Base-by-base conservation (phyloP, 1,140 invertebrate genomes). In the Neotoxoptera formosana region DNA sequence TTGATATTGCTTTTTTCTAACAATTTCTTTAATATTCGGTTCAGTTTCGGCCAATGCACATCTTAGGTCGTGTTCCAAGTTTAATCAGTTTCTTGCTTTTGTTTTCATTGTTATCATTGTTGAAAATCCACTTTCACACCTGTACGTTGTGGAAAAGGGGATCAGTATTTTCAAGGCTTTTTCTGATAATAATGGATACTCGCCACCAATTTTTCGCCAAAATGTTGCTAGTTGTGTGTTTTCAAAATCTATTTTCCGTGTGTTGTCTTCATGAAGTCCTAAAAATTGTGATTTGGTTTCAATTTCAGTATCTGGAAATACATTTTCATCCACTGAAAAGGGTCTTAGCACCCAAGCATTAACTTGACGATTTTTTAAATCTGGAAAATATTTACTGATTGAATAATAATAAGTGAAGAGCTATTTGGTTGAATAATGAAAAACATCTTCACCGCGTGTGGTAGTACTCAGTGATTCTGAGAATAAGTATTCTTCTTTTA, bases 401-500 rank as follows among this genome's bases (percentile, higher is more conserved):
- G 86, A 34, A 88, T 88, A 25, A n/a, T 88, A n/a, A 88, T 48
- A 51, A 88, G 20, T 51, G 86, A 34, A 88, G 86, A 88, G 30
- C 25, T 88, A 88, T 88, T 88, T 48, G 25, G n/a, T 88, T n/a
- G n/a, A n/a, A n/a, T n/a, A n/a, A n/a, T n/a, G 60, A 87, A 87
- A 87, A 30, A 94, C 81, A 93, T 94, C 91, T 47, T 87, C 83
- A 0, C 36, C 93, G 3, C 45, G 45, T 53, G 84, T 93, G 47
- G 91, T 94, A 47, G 91, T 94, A 23, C 51, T 81, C 34, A 91
- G 67, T 89, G 67, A 84, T 89, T 89, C 48, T 67, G 45, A 90
- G 48, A 91, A 91, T 81, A 76, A 83, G 60, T 84, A 93, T 94
- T 94, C 88, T 53, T 94, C 84, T 88, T 88, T 88, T 88, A 88